Evolutionary conservation across 1,140 invertebrate genomes (phyloP).

Genomic region (Phortica variegata): DNA sequence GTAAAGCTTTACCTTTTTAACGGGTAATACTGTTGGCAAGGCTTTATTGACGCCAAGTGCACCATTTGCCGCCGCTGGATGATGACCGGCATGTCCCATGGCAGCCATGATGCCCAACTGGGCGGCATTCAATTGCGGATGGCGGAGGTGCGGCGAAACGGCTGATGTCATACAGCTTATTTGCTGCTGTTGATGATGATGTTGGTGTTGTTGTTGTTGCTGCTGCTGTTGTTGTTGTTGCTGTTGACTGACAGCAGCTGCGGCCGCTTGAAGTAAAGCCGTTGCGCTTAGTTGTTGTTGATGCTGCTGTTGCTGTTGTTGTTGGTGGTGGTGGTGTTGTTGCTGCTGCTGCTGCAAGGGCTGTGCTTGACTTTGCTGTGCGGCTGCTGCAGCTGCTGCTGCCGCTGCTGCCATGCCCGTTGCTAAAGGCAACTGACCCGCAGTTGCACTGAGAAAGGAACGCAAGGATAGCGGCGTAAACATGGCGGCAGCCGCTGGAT

Average conservation of each 20-base stretch:
- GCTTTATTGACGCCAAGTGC: constrained; percentile 1
- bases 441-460: constrained; percentile 16
- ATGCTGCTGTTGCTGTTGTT: too few relatives aligned
- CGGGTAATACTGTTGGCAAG: constrained; percentile 10
- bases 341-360: too few relatives aligned
- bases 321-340: too few relatives aligned
- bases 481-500: constrained; percentile 22
- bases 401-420: neutral
- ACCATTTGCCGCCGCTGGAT: too few relatives aligned
- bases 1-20: constrained; percentile 26
- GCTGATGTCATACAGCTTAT: too few relatives aligned
- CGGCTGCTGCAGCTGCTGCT: neutral
- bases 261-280: neutral
- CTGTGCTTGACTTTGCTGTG: too few relatives aligned
- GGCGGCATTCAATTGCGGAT: neutral
- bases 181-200: neutral
- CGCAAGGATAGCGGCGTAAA: constrained; percentile 19
- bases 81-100: too few relatives aligned
- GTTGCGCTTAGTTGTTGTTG: too few relatives aligned
- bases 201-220: too few relatives aligned
- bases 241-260: neutral
- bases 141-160: too few relatives aligned
- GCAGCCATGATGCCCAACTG: neutral
- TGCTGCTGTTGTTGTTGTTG: constrained; percentile 10
- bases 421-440: neutral